Conservation (phyloP, 2,113 vertebrate species). For the Nicator chloris region DNA sequence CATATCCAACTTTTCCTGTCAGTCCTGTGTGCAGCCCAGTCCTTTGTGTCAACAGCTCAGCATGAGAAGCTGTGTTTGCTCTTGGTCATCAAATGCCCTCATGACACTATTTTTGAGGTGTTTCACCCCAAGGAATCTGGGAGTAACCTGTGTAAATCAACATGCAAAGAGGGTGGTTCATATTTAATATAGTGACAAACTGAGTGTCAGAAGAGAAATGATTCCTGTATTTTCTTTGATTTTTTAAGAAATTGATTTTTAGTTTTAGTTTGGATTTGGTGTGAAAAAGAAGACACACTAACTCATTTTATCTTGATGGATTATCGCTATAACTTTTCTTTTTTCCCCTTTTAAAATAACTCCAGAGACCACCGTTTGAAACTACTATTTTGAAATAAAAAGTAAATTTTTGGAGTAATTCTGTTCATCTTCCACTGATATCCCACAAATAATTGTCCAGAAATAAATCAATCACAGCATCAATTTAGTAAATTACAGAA, state of each 20-base stretch:
- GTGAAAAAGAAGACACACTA: neutral
- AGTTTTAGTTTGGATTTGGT: neutral
- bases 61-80: neutral
- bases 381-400: neutral
- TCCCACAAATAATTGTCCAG: neutral
- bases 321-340: neutral
- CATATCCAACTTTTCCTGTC: neutral
- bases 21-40: rapidly evolving
- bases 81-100: neutral
- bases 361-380: neutral
- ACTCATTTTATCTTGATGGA: neutral
- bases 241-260: neutral
- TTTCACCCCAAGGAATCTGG: neutral
- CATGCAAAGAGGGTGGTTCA: neutral
- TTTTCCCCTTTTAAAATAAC: neutral
- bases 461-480: neutral
- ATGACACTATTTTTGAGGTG: neutral
- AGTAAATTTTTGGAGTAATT: neutral
- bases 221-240: neutral
- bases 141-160: neutral
- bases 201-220: neutral
- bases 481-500: neutral
- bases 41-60: neutral
- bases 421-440: neutral
- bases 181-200: neutral